A percentile compares a stretch with the other conserved stretches of the same genome.
Conservation (phyloP, 2,797 vertebrate species). For the Cynodonichthys magdalenae region DNA sequence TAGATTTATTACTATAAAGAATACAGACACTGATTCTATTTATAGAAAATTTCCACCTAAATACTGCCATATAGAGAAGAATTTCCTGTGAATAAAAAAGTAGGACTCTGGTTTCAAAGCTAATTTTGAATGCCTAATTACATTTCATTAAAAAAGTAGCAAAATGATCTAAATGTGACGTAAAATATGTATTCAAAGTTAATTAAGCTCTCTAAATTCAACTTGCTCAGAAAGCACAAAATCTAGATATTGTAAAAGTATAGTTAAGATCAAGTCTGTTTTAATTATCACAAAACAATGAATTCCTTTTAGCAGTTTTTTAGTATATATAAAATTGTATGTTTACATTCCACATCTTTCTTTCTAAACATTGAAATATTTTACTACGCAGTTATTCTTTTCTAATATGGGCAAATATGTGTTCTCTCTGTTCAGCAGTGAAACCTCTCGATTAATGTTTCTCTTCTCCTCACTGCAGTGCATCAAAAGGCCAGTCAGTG, state of each 20-base stretch:
- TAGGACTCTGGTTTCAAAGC: slow-evolving; percentile 16
- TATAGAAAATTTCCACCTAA: slow-evolving; percentile 20
- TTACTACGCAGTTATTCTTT: too few relatives aligned
- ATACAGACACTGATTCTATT: slow-evolving; percentile 23
- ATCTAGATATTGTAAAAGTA: too few relatives aligned
- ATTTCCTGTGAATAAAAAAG: slow-evolving; percentile 33
- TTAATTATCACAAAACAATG: too few relatives aligned
- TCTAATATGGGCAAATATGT: too few relatives aligned
- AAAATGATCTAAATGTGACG: slow-evolving; percentile 40
- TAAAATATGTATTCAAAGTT: slow-evolving; percentile 61
- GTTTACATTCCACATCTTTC: too few relatives aligned
- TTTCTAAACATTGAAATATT: too few relatives aligned
- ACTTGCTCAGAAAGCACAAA: slow-evolving; percentile 12
- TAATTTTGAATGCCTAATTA: too few relatives aligned
- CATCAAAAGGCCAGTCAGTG: slow-evolving; percentile 18
- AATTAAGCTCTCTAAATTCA: slow-evolving; percentile 27
- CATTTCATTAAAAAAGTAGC: not conserved
- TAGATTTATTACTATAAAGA: slow-evolving; percentile 20
- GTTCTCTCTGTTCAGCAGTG: too few relatives aligned
- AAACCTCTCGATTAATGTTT: slow-evolving; percentile 32
- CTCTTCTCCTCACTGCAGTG: not conserved
- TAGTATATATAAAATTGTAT: too few relatives aligned
- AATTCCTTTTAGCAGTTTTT: too few relatives aligned
- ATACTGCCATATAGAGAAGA: slow-evolving; percentile 30
- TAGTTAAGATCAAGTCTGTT: too few relatives aligned